Evolutionary conservation across 2,113 vertebrate genomes (phyloP).

Genomic region (Anarhynchus alexandrinus): DNA sequence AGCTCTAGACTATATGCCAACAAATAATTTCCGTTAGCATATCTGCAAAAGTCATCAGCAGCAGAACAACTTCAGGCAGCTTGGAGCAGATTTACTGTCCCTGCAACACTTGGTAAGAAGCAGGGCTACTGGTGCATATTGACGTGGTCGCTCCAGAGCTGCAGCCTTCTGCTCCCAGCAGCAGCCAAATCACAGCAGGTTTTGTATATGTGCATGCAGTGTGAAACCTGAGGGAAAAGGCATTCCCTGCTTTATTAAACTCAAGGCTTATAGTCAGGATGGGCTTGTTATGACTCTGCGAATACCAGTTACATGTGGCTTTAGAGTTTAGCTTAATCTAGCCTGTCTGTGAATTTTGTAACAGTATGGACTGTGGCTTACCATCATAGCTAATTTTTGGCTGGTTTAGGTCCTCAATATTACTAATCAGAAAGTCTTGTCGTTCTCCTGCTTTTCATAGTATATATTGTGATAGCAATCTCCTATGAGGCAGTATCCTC

Average conservation of each 20-base stretch:
- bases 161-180: neutral
- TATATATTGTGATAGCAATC: neutral
- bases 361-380: neutral
- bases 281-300: neutral
- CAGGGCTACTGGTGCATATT: neutral
- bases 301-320: neutral
- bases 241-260: neutral
- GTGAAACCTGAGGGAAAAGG: neutral
- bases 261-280: neutral
- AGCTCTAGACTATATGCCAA: neutral
- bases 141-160: neutral
- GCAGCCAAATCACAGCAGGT: neutral
- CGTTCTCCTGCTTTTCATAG: neutral
- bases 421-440: neutral
- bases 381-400: neutral
- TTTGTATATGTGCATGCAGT: neutral
- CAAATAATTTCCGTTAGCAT: neutral
- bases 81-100: neutral
- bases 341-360: neutral
- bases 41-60: constrained; percentile 32
- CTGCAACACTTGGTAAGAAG: neutral
- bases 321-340: neutral
- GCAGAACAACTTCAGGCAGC: neutral
- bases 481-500: neutral
- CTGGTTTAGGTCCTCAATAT: neutral